These are phyloP conservation scores for Priocnemis perturbator DNA, from an alignment of 2,888 invertebrate genomes.

Conservation along the genomic window DNA sequence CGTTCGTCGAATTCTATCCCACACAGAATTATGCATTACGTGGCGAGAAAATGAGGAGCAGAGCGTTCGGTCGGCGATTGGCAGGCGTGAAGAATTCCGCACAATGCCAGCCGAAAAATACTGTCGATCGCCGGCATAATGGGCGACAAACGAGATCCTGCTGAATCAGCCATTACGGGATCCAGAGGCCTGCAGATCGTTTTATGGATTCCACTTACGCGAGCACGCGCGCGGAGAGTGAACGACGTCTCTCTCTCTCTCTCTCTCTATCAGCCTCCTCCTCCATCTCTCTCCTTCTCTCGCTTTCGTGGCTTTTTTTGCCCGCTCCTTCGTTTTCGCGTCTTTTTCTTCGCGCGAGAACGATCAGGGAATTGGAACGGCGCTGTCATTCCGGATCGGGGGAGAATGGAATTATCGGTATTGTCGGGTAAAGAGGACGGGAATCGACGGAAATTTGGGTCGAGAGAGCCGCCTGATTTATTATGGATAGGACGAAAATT, in stretches of 20 bases:
- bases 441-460: too few relatives aligned
- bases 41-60: not conserved
- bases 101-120: slow-evolving; percentile 64
- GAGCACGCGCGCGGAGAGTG: not conserved
- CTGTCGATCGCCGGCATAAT: slow-evolving; percentile 67
- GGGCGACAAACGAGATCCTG: slow-evolving; percentile 60
- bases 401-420: too few relatives aligned
- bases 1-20: not conserved
- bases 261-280: not conserved
- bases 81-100: slow-evolving; percentile 68
- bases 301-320: too few relatives aligned
- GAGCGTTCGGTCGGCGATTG: slow-evolving; percentile 52
- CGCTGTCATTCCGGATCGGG: too few relatives aligned
- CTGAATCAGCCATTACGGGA: slow-evolving; percentile 64
- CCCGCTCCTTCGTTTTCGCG: not conserved
- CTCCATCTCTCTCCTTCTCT: not conserved
- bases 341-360: slow-evolving; percentile 8
- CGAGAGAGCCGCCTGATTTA: too few relatives aligned
- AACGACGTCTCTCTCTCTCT: too few relatives aligned
- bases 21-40: not conserved
- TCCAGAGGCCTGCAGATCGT: slow-evolving; percentile 26
- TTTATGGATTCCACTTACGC: slow-evolving; percentile 34
- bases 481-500: too few relatives aligned
- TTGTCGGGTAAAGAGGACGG: too few relatives aligned
- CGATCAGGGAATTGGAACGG: too few relatives aligned